phyloP scores from a whole-genome alignment of 1,140 invertebrate species.

The Bombus pyrosoma region DNA sequence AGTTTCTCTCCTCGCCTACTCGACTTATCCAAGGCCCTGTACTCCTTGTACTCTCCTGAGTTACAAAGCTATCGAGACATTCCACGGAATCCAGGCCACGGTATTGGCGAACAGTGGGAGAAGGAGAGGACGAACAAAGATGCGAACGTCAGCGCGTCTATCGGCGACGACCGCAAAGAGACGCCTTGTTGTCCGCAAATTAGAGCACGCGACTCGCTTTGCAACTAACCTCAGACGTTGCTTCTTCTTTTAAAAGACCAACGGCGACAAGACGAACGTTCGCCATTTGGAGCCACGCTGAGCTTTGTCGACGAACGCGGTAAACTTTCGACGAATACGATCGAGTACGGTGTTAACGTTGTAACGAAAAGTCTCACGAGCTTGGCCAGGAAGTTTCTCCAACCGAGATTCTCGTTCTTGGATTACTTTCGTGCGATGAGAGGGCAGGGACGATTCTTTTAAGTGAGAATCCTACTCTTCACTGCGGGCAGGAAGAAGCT shows the following conservation, averaged over 20 bases:
- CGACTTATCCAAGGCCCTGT: not conserved
- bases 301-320: not conserved
- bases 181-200: slow-evolving; percentile 37
- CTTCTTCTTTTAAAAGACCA: not conserved
- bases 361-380: not conserved
- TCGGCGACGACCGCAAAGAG: slow-evolving; percentile 27
- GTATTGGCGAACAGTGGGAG: slow-evolving; percentile 1
- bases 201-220: slow-evolving; percentile 24
- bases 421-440: not conserved
- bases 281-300: not conserved
- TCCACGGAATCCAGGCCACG: slow-evolving; percentile 34
- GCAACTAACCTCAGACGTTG: not conserved
- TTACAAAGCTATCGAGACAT: slow-evolving; percentile 26
- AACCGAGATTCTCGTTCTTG: not conserved
- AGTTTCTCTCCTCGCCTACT: not conserved
- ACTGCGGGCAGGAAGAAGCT: too few relatives aligned
- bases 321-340: not conserved
- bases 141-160: not conserved
- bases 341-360: not conserved
- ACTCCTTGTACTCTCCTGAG: too few relatives aligned
- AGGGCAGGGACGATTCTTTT: not conserved
- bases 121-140: slow-evolving; percentile 6
- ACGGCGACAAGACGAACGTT: not conserved
- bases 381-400: not conserved
- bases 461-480: not conserved